These are phyloP conservation scores for Tinea semifulvella DNA, from an alignment of 2,888 invertebrate species.

Conservation along the genomic window DNA sequence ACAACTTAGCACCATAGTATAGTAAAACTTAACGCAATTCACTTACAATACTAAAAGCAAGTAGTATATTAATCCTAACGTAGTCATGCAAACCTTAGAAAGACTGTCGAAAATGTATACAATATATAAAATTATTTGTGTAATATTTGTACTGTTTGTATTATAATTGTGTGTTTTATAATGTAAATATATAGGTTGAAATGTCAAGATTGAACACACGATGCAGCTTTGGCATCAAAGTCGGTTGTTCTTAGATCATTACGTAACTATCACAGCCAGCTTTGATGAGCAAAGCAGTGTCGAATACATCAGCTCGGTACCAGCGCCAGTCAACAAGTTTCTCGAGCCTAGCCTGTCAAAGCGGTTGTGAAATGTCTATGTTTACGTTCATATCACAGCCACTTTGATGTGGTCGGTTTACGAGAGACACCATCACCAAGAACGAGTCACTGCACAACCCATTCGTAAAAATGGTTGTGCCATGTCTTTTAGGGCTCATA, in stretches of 20 bases:
- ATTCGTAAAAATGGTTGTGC: conserved; percentile 85
- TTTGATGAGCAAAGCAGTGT: conserved; percentile 87
- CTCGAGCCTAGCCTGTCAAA: conserved; percentile 81
- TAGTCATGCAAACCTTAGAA: conserved; percentile 2
- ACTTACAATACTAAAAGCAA: neutral
- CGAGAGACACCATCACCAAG: conserved; percentile 25
- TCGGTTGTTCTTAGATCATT: conserved; percentile 82
- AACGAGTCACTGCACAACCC: conserved; percentile 36
- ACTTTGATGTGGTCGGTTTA: conserved; percentile 92
- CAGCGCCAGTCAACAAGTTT: conserved; percentile 23
- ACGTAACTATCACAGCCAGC: conserved; percentile 90
- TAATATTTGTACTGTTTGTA: conserved; percentile 1
- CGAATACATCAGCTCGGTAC: conserved; percentile 14
- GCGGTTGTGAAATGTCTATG: conserved; percentile 83
- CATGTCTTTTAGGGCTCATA: conserved; percentile 72
- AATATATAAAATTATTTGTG: neutral
- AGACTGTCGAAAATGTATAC: conserved; percentile 1
- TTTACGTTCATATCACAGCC: conserved; percentile 91
- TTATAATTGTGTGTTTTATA: neutral
- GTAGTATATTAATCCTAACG: neutral
- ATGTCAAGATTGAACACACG: conserved; percentile 20
- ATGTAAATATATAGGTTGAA: neutral
- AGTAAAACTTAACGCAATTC: no score
- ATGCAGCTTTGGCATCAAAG: conserved; percentile 77
- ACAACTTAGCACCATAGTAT: no score